Percentiles rank a stretch among this genome's conserved stretches.
These are phyloP conservation scores for Globodera rostochiensis DNA, from an alignment of 1,140 invertebrate genomes.

Conservation along the genomic window DNA sequence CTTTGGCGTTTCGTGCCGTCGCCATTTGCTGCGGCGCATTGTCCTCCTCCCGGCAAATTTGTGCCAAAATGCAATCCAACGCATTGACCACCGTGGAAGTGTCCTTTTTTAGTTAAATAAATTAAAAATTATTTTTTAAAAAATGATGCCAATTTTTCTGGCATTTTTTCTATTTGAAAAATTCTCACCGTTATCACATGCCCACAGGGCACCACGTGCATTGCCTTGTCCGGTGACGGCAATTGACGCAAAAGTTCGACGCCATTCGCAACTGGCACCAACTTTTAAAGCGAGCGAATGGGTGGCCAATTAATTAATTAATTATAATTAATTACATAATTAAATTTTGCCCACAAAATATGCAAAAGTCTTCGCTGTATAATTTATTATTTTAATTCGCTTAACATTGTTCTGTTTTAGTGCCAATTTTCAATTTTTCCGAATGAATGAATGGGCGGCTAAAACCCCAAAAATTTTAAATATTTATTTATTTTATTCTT, in stretches of 20 bases:
- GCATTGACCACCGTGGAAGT: not conserved
- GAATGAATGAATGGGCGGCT: not conserved
- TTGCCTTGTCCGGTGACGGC: not conserved
- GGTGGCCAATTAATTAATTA: no score
- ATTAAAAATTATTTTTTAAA: no score
- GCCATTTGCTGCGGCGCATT: not conserved
- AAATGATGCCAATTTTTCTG: no score
- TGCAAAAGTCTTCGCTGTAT: no score
- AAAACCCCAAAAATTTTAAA: no score
- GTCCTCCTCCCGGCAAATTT: not conserved
- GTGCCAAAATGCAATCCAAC: not conserved
- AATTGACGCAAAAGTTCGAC: not conserved
- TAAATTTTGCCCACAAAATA: no score
- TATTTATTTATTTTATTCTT: no score
- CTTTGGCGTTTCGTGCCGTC: not conserved
- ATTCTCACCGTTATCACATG: not conserved
- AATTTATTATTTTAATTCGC: not conserved
- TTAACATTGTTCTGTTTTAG: not conserved
- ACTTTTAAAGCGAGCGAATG: not conserved
- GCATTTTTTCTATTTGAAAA: no score
- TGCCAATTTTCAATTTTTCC: not conserved
- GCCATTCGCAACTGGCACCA: not conserved
- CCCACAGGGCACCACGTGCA: not conserved
- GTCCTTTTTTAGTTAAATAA: not conserved
- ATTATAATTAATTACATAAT: no score